Base-by-base conservation (phyloP, 2,888 invertebrate species). In the Cosmopolites sordidus region DNA sequence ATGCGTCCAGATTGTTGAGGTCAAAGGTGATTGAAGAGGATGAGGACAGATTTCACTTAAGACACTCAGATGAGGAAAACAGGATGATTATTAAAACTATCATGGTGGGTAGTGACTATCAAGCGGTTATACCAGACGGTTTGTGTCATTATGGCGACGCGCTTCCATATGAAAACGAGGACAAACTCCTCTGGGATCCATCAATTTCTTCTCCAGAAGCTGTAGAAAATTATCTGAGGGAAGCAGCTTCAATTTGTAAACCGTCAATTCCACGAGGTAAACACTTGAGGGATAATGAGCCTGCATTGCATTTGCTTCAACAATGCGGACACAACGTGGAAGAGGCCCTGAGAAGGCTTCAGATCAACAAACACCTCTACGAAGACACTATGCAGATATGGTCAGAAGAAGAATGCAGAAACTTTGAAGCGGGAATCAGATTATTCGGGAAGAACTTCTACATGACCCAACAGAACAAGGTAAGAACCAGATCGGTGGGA, bases 371-470 rank as follows among this genome's bases (percentile, higher is more conserved):
- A 5, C 69, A 78, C 2, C 77, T 81, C 6, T 81, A 83, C 14
- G 60, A 62, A 2, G 88, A 89, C 64, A 56, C 50, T 12, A 85
- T 88, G 9, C 63, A 64, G 6, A 63, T 62, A 30, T 98, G 97
- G 96, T 95, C 95, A 1, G 97, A 97, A 71, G 95, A 96, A 68
- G 98, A 99, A 71, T 95, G 95, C 73, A 82, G 91, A 48, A 93
- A 93, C 73, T 99, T 99, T 75, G 98, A 99, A 79, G 89, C 89
- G 67, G 98, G 97, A 27, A 57, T 59, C 5, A 27, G 59, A 18
- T 33, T 59, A 54, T 93, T 90, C 68, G 97, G 97, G 16, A 99
- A 99, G 77, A 94, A 98, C 75, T 99, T 99, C 73, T 89, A 92
- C 72, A 79, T 89, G 59, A 97, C 98, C 67, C 90, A 93, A 66